Evolutionary conservation across 2,797 vertebrate species (phyloP).

Genomic region (Micromesistius poutassou): DNA sequence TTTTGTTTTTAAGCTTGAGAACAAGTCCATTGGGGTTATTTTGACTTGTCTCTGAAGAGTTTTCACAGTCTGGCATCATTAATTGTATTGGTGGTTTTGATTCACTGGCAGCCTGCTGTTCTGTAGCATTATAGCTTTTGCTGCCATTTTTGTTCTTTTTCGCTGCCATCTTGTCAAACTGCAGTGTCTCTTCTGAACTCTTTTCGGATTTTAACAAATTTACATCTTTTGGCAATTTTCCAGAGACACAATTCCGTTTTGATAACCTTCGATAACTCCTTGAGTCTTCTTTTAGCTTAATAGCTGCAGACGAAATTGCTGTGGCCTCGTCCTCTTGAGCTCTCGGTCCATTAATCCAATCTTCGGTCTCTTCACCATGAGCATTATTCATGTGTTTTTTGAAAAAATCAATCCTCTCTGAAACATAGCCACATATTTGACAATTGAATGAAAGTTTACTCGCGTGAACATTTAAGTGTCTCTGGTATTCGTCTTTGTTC

Average conservation of each 20-base stretch:
- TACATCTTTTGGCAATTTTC: conserved; percentile 63
- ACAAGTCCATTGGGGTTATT: conserved; percentile 81
- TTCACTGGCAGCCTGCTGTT: conserved; percentile 49
- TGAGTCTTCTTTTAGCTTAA: conserved; percentile 84
- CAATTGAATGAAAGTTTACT: conserved; percentile 83
- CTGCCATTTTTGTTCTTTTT: conserved; percentile 60
- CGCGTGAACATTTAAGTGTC: conserved; percentile 78
- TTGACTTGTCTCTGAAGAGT: conserved; percentile 70
- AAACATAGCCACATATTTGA: conserved; percentile 86
- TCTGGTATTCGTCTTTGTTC: conserved; percentile 85
- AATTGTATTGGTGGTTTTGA: conserved; percentile 36
- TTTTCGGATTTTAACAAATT: conserved; percentile 64
- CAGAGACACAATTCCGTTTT: conserved; percentile 62
- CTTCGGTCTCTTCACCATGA: conserved; percentile 79
- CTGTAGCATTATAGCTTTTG: conserved; percentile 55
- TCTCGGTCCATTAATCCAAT: conserved; percentile 74
- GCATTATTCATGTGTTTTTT: conserved; percentile 82
- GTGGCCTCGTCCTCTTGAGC: conserved; percentile 71
- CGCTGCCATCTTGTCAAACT: conserved; percentile 57
- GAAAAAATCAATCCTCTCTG: conserved; percentile 81
- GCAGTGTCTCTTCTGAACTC: conserved; percentile 56
- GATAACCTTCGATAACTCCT: conserved; percentile 81
- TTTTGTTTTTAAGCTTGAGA: conserved; percentile 94
- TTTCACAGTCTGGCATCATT: conserved; percentile 66
- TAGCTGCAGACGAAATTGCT: conserved; percentile 73